Conservation (phyloP, 2,113 vertebrate genomes). For the Pluvialis apricaria region DNA sequence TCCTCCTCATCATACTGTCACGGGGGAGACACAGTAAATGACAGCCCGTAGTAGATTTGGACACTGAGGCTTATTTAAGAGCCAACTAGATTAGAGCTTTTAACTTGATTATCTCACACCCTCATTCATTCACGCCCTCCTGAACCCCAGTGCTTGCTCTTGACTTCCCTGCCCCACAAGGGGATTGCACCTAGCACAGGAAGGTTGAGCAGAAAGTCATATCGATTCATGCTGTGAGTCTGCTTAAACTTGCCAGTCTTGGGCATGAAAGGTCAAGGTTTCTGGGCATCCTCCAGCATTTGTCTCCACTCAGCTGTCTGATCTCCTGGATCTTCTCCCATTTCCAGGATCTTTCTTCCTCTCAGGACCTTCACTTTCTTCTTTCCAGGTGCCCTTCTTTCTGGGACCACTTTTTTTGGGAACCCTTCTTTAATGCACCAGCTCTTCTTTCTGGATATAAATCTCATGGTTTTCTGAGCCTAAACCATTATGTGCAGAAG, state of each 20-base stretch:
- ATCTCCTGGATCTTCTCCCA: neutral
- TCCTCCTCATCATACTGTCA: neutral
- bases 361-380: neutral
- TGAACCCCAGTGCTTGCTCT: neutral
- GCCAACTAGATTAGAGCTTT: neutral
- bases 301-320: neutral
- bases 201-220: neutral
- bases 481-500: neutral
- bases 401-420: neutral
- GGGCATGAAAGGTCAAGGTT: neutral
- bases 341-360: neutral
- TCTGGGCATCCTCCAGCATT: neutral
- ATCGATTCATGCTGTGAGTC: neutral
- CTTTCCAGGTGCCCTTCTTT: neutral
- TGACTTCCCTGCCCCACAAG: neutral
- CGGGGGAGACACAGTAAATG: neutral
- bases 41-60: neutral
- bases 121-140: fast-evolving
- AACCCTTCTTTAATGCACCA: neutral
- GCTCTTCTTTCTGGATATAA: neutral
- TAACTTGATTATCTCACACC: neutral
- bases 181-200: neutral
- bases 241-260: neutral
- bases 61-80: neutral
- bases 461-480: neutral